phyloP scores from a whole-genome alignment of 1,140 invertebrate genomes.

The Babylonia areolata region DNA sequence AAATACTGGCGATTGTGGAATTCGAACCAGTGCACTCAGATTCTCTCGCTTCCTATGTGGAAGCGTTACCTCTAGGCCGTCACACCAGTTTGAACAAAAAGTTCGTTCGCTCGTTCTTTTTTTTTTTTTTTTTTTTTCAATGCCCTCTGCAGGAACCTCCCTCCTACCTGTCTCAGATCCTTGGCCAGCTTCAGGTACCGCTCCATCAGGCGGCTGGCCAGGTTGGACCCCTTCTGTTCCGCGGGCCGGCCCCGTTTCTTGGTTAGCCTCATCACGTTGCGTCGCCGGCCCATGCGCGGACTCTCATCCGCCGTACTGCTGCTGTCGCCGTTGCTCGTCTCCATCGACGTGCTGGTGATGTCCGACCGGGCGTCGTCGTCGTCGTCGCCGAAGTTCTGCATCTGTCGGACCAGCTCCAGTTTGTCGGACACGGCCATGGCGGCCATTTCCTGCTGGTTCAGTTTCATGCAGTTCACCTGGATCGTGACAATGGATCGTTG shows the following conservation, averaged over 20 bases:
- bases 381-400: slow-evolving; percentile 67
- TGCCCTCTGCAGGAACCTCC: too few relatives aligned
- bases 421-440: slow-evolving; percentile 67
- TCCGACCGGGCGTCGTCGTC: slow-evolving; percentile 62
- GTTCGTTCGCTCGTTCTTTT: too few relatives aligned
- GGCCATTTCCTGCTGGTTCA: slow-evolving; percentile 63
- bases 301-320: slow-evolving; percentile 61
- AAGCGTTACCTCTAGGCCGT: too few relatives aligned
- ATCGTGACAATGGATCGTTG: too few relatives aligned
- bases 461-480: slow-evolving; percentile 76
- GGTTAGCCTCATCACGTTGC: slow-evolving; percentile 61
- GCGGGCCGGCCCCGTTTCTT: slow-evolving; percentile 45
- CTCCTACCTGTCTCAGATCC: slow-evolving; percentile 60
- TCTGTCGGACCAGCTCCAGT: slow-evolving; percentile 61
- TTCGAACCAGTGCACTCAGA: too few relatives aligned
- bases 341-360: slow-evolving; percentile 55
- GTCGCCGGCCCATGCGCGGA: slow-evolving; percentile 59
- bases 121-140: too few relatives aligned
- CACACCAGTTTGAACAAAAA: too few relatives aligned
- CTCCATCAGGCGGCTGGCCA: slow-evolving; percentile 63
- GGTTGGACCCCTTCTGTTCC: slow-evolving; percentile 51
- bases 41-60: too few relatives aligned
- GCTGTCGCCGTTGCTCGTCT: slow-evolving; percentile 58
- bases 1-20: too few relatives aligned
- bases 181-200: slow-evolving; percentile 63